Evolutionary conservation across 1,140 invertebrate species (phyloP).

Genomic region (Mamestra configurata): DNA sequence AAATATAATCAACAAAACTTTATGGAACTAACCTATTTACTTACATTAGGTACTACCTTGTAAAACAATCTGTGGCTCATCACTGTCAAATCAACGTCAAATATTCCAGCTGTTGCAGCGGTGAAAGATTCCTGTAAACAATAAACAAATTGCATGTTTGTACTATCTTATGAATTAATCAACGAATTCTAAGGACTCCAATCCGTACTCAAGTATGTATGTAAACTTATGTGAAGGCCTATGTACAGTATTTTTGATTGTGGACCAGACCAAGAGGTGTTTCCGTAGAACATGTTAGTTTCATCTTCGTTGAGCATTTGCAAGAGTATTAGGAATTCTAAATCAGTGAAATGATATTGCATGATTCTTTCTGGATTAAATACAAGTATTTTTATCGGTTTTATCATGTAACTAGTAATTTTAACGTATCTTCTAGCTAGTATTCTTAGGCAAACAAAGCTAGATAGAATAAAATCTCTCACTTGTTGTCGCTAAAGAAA

Average conservation of each 20-base stretch:
- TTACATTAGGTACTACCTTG: neutral
- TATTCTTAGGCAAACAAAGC: too few relatives aligned
- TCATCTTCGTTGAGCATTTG: neutral
- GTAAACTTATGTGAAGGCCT: neutral
- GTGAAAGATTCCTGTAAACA: neutral
- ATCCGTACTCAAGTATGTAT: neutral
- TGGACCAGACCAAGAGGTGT: neutral
- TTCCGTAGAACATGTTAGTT: neutral
- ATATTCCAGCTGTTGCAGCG: neutral
- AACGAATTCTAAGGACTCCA: neutral
- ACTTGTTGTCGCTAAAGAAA: too few relatives aligned
- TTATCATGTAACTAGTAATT: neutral
- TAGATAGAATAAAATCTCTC: too few relatives aligned
- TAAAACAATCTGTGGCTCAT: neutral
- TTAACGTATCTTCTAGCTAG: too few relatives aligned
- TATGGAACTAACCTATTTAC: neutral
- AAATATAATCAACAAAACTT: neutral
- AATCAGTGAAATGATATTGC: neutral
- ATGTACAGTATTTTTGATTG: neutral
- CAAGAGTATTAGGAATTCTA: neutral
- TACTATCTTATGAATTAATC: slow-evolving; percentile 17
- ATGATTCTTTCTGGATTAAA: neutral
- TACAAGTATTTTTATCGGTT: neutral
- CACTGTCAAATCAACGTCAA: neutral
- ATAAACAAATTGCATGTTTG: slow-evolving; percentile 13